Evolutionary conservation across 2,888 invertebrate genomes (phyloP).

Genomic region (Hyles lineata): DNA sequence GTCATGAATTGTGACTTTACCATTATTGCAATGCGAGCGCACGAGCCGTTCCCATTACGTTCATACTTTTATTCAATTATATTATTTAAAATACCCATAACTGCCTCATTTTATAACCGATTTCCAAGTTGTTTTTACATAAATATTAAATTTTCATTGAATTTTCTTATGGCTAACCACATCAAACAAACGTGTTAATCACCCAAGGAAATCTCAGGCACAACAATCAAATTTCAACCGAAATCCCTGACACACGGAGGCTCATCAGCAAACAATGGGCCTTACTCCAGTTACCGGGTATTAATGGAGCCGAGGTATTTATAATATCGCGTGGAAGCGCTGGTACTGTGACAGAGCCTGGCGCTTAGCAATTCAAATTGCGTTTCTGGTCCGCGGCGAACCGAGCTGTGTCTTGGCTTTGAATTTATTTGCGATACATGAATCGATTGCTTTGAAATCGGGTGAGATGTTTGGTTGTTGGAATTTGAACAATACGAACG

Average conservation of each 20-base stretch:
- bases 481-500: not conserved
- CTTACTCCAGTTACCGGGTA: not conserved
- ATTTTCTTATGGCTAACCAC: too few relatives aligned
- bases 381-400: not conserved
- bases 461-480: not conserved
- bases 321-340: slow-evolving; percentile 9
- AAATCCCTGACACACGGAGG: not conserved
- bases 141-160: too few relatives aligned
- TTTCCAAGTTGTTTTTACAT: too few relatives aligned
- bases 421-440: slow-evolving; percentile 13
- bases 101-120: too few relatives aligned
- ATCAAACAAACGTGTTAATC: too few relatives aligned
- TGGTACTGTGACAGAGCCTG: not conserved
- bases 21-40: too few relatives aligned
- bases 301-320: slow-evolving; percentile 6
- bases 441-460: slow-evolving; percentile 5
- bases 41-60: too few relatives aligned
- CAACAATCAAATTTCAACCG: not conserved
- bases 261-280: slow-evolving; percentile 12
- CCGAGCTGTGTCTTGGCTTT: slow-evolving; percentile 13
- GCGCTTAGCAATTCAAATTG: slow-evolving; percentile 29
- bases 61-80: too few relatives aligned
- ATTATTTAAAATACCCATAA: too few relatives aligned
- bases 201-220: not conserved
- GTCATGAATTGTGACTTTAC: too few relatives aligned